A percentile compares a stretch with the other conserved stretches of the same genome.
Evolutionary conservation across 1,140 invertebrate genomes (phyloP).

Genomic region (Cataglyphis hispanica): DNA sequence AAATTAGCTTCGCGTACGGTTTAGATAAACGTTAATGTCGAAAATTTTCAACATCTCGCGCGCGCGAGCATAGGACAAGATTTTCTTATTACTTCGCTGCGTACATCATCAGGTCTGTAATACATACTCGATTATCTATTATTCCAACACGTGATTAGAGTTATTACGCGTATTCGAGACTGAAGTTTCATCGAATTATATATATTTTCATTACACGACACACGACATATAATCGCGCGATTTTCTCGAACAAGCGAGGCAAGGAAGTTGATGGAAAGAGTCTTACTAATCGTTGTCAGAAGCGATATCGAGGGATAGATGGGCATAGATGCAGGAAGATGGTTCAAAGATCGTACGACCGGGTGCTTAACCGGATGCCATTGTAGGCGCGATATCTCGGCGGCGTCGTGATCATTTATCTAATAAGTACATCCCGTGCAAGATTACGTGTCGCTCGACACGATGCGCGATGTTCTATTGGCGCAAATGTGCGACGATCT

Average conservation of each 20-base stretch:
- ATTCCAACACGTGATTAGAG: background rate
- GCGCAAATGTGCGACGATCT: constrained; percentile 39
- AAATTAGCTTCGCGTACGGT: constrained; percentile 9
- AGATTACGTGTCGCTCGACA: constrained; percentile 36
- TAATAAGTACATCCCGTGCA: constrained; percentile 18
- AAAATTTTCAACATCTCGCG: background rate
- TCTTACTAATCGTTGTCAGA: constrained; percentile 48
- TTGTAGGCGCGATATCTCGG: constrained; percentile 61
- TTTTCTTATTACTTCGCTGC: background rate
- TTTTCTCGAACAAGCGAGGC: background rate
- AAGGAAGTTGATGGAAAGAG: constrained; percentile 9
- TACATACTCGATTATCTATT: background rate
- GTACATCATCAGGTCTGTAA: background rate
- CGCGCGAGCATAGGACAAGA: background rate
- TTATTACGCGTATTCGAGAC: background rate
- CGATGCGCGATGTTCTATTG: constrained; percentile 23
- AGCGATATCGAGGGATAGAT: background rate
- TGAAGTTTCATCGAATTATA: background rate
- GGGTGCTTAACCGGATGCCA: constrained; percentile 27
- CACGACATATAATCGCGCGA: background rate
- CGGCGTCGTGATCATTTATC: constrained; percentile 45
- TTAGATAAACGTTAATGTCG: background rate
- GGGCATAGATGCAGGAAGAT: background rate
- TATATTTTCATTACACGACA: constrained; percentile 5
- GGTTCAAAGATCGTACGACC: constrained; percentile 27